Base-by-base conservation (phyloP, 2,797 vertebrate genomes). In the Paedocypris micromegethes region DNA sequence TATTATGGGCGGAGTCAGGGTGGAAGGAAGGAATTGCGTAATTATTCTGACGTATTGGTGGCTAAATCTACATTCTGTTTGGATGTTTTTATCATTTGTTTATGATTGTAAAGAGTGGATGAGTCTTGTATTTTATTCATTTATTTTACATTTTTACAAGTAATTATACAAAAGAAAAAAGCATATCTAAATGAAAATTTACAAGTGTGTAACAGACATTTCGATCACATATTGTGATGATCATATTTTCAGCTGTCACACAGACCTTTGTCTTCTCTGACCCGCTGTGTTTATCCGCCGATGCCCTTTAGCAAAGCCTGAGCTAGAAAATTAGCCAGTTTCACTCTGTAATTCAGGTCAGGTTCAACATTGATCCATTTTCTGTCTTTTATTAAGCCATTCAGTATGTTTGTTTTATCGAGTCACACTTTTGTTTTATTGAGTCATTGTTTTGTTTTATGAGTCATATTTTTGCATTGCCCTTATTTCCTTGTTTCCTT, bases 281-380 rank as follows among this genome's bases (percentile, higher is more conserved):
- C 50, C 42, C 5, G 8, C 58, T 60, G 23, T 64, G 60, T 46
- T 52, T 58, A 67, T 66, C 71, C 68, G 45, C 60, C 73, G 73
- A 75, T 61, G 58, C 37, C 60, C 61, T 62, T 78, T 75, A 44
- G 43, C 56, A 47, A 37, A 68, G 23, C 47, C 41, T 51, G 23
- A 66, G 72, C 69, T 42, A 45, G 52, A 62, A 70, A 66, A 66
- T 42, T 60, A 60, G 48, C 41, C 43, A 5, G 23, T 39, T 60
- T 48, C 60, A 43, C 63, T 61, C 46, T 47, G 9, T 44, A 62
- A 65, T 65, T 66, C 64, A 68, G 73, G 67, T 71, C 70, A 78
- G 47, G 9, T 56, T 67, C 64, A 37, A 53, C 43, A 5, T 44
- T 68, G 57, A n/a, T 61, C 9, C 44, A 5, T 53, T 61, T 9